Evolutionary conservation across 2,888 invertebrate species (phyloP).

Genomic region (Morpho deidamia): DNA sequence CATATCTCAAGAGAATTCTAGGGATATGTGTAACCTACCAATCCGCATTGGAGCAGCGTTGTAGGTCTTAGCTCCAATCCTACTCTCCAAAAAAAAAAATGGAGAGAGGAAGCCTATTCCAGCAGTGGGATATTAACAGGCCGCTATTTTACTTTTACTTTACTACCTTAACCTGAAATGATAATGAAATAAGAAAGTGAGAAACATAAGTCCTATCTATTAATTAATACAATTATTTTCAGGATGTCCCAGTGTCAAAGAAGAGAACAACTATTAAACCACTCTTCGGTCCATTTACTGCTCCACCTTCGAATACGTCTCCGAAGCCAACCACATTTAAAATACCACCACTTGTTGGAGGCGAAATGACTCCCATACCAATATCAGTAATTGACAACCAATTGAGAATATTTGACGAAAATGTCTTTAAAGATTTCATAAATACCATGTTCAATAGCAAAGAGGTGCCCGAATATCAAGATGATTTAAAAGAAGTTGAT

Average conservation of each 20-base stretch:
- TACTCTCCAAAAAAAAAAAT: too few relatives aligned
- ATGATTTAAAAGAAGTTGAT: constrained; percentile 13
- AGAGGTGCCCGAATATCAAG: constrained; percentile 32
- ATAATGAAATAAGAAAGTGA: too few relatives aligned
- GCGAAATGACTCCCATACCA: constrained; percentile 24
- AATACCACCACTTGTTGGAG: constrained; percentile 29
- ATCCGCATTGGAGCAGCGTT: too few relatives aligned
- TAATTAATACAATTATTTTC: constrained; percentile 7
- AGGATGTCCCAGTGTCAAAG: constrained; percentile 34
- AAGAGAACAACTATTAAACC: constrained; percentile 32
- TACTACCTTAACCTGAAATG: too few relatives aligned
- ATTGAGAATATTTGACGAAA: constrained; percentile 31
- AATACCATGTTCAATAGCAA: constrained; percentile 42
- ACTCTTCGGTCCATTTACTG: background rate
- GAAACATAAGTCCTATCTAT: too few relatives aligned
- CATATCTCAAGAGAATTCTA: too few relatives aligned
- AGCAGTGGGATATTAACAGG: too few relatives aligned
- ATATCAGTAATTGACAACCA: constrained; percentile 23
- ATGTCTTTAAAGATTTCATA: constrained; percentile 42
- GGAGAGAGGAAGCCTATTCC: too few relatives aligned
- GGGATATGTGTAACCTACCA: too few relatives aligned
- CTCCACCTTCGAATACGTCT: background rate
- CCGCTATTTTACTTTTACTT: too few relatives aligned
- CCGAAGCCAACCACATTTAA: constrained; percentile 32
- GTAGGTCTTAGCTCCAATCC: too few relatives aligned